phyloP scores from a whole-genome alignment of 1,140 invertebrate genomes.

The Bombus confusus region DNA sequence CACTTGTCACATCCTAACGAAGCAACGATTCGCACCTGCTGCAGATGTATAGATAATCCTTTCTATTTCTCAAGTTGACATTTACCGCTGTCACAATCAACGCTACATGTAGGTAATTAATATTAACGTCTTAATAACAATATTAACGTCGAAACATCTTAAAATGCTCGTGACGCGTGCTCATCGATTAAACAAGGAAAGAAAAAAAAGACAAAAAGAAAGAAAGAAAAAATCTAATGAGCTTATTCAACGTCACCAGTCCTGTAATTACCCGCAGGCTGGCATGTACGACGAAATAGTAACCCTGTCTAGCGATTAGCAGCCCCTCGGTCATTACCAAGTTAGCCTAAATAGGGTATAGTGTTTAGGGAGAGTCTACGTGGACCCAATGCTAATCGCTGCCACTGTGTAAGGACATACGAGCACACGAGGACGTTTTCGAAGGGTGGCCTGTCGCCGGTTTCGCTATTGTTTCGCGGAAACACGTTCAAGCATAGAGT shows the following conservation, averaged over 20 bases:
- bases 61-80: background rate
- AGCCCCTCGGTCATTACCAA: constrained; percentile 80
- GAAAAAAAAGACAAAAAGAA: background rate
- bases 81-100: constrained; percentile 10
- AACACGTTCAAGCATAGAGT: constrained; percentile 6
- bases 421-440: background rate
- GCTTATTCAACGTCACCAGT: constrained; percentile 80
- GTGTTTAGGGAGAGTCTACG: constrained; percentile 77
- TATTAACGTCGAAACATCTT: too few species aligned
- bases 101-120: constrained; percentile 54
- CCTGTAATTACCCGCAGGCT: constrained; percentile 81
- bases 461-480: constrained; percentile 11
- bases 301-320: constrained; percentile 77
- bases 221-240: constrained; percentile 77
- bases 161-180: constrained; percentile 3
- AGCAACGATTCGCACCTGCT: constrained; percentile 20
- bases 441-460: background rate
- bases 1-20: constrained; percentile 18
- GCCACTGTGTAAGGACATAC: constrained; percentile 47
- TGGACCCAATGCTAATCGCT: constrained; percentile 71
- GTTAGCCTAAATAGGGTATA: constrained; percentile 80
- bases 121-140: constrained; percentile 41
- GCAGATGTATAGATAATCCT: constrained; percentile 17
- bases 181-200: background rate
- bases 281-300: constrained; percentile 63